Evolutionary conservation across 1,140 invertebrate species (phyloP).

Genomic region (Drosophila murphyi): DNA sequence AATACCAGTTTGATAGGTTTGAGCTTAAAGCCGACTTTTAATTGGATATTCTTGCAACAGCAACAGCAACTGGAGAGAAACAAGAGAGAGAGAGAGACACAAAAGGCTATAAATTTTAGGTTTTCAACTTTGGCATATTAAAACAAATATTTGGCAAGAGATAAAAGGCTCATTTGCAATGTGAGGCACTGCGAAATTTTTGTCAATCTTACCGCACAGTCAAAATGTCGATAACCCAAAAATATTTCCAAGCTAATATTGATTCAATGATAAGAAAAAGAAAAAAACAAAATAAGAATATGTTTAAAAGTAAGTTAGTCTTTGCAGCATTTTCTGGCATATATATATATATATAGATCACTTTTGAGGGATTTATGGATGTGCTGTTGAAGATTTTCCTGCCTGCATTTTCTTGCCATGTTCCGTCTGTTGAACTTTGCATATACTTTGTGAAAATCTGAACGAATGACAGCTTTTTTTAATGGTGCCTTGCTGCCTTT

Average conservation of each 20-base stretch:
- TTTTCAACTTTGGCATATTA: slow-evolving; percentile 36
- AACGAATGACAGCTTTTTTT: background rate
- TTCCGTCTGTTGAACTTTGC: background rate
- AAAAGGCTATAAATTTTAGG: slow-evolving; percentile 20
- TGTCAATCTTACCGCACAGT: slow-evolving; percentile 1
- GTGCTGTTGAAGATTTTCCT: background rate
- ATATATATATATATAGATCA: background rate
- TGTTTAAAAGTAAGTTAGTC: background rate
- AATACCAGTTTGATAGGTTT: slow-evolving; percentile 67
- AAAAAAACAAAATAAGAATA: background rate
- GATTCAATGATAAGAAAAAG: slow-evolving; percentile 1
- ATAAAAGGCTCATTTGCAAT: slow-evolving; percentile 1
- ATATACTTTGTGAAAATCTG: background rate
- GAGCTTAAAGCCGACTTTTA: slow-evolving; percentile 32
- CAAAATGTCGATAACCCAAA: slow-evolving; percentile 10
- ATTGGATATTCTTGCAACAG: slow-evolving; percentile 28
- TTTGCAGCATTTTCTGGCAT: background rate
- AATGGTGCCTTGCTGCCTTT: background rate
- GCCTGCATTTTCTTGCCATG: background rate
- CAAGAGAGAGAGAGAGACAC: background rate
- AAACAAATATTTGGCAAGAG: slow-evolving; percentile 13
- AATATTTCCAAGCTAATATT: background rate
- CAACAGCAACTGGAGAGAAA: background rate
- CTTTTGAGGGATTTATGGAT: too few relatives aligned
- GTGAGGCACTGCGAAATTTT: background rate